phyloP scores from a whole-genome alignment of 2,113 vertebrate genomes.

The Limanda limanda region DNA sequence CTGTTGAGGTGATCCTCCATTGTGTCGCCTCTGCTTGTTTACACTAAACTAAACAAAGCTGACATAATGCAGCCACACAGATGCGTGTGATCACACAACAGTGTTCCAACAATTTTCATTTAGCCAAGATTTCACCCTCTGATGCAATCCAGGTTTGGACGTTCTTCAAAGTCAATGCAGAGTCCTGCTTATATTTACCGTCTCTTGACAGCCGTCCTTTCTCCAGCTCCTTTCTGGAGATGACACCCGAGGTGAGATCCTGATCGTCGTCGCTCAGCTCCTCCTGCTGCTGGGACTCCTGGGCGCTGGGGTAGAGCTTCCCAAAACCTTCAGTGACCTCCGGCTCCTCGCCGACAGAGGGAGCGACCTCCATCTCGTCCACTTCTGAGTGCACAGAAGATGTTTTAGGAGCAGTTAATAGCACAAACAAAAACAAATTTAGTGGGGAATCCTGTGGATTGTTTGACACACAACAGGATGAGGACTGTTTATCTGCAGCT shows the following conservation, averaged over 20 bases:
- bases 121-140: too few species aligned
- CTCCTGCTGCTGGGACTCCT: constrained; percentile 81
- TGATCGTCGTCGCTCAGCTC: constrained; percentile 84
- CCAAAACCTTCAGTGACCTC: constrained; percentile 87
- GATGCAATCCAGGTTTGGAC: too few species aligned
- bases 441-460: not conserved
- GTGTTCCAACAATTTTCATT: too few species aligned
- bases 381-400: constrained; percentile 20
- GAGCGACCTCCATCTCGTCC: constrained; percentile 2
- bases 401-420: not conserved
- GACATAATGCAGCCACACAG: too few species aligned
- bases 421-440: not conserved
- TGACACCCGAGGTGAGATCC: constrained; percentile 89
- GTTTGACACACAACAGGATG: not conserved
- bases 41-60: too few species aligned
- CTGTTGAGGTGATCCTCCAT: too few species aligned
- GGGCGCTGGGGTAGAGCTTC: constrained; percentile 90
- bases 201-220: constrained; percentile 91
- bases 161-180: not conserved
- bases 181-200: constrained; percentile 77
- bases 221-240: constrained; percentile 93
- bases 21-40: too few species aligned
- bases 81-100: too few species aligned
- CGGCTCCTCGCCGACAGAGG: not conserved
- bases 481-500: constrained; percentile 3